Base-by-base conservation (phyloP, 2,113 vertebrate genomes). In the Dryoscopus gambensis region DNA sequence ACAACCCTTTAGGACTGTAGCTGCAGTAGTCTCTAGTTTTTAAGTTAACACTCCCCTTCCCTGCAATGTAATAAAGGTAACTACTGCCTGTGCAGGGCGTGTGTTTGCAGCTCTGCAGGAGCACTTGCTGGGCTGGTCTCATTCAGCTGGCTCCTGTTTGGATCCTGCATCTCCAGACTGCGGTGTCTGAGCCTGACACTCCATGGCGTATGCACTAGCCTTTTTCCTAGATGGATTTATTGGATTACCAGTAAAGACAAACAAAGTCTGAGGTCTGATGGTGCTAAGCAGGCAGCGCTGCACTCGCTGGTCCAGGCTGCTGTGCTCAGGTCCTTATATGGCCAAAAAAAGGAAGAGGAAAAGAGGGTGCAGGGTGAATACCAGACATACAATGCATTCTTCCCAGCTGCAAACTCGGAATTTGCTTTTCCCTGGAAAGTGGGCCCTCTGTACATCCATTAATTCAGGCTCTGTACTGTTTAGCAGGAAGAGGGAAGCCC, bases 231-330 rank as follows among this genome's bases (percentile, higher is more conserved):
- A 97, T 95, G 94, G 81, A 95, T 95, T 92, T 91, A 91, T 92
- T 65, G 40, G 89, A 92, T 97, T 98, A 98, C 97, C 98, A 98
- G 97, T 97, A 98, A 98, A 97, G 97, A 97, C 91, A 97, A 98
- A 97, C 96, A 95, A 60, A 83, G 87, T 69, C 67, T 21, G 97
- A 94, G 83, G 95, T 52, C 82, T 84, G 57, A 60, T 21, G 44
- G 67, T 40, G 4, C 87, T 97, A 95, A 94, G 71, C 94, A 92
- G 15, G 47, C 89, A 83, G 95, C 0, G 4, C 92, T 89, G 93
- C 15, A 18, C 92, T 96, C 87, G 28, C 55, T 12, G 40, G 95
- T 93, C 96, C 65, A 69, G 95, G 89, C 96, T 81, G 62, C 65
- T 95, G 79, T 62, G 84, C 80, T 95, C 84, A 93, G 81, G 77